Conservation (phyloP, 1,140 invertebrate genomes). For the Drosophila kepulauana region DNA sequence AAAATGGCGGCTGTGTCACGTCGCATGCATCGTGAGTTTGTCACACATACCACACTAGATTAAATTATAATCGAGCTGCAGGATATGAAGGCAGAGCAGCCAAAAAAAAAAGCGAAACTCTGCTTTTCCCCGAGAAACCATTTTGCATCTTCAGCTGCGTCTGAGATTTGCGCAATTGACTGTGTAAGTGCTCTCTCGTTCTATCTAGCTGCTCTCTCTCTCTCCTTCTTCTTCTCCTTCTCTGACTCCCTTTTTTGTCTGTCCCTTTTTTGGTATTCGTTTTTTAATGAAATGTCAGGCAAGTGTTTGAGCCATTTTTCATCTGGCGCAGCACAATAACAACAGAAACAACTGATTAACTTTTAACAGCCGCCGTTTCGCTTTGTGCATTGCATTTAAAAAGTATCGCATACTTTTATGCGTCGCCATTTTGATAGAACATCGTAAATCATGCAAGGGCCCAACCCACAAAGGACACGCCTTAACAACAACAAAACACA, state of each 20-base stretch:
- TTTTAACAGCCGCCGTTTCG: slow-evolving; percentile 67
- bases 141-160: slow-evolving; percentile 58
- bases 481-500: neutral
- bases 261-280: slow-evolving; percentile 28
- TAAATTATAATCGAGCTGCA: slow-evolving; percentile 80
- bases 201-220: neutral
- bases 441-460: slow-evolving; percentile 72
- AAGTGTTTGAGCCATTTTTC: slow-evolving; percentile 68
- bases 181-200: slow-evolving; percentile 65
- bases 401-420: slow-evolving; percentile 61
- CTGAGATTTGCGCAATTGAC: slow-evolving; percentile 77
- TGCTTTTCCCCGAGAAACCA: neutral
- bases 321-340: slow-evolving; percentile 42
- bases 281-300: slow-evolving; percentile 80
- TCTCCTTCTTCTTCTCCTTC: neutral
- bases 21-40: slow-evolving; percentile 66
- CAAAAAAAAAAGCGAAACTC: slow-evolving; percentile 1
- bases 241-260: slow-evolving; percentile 15
- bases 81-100: slow-evolving; percentile 34
- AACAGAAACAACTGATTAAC: slow-evolving; percentile 71
- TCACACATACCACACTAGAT: slow-evolving; percentile 81
- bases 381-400: slow-evolving; percentile 59
- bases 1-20: slow-evolving; percentile 76
- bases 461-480: slow-evolving; percentile 12
- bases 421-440: slow-evolving; percentile 66